Evolutionary conservation across 2,113 vertebrate species (phyloP), one percentile per base, ranked within the genome.

Genomic region (Fukomys damarensis): DNA sequence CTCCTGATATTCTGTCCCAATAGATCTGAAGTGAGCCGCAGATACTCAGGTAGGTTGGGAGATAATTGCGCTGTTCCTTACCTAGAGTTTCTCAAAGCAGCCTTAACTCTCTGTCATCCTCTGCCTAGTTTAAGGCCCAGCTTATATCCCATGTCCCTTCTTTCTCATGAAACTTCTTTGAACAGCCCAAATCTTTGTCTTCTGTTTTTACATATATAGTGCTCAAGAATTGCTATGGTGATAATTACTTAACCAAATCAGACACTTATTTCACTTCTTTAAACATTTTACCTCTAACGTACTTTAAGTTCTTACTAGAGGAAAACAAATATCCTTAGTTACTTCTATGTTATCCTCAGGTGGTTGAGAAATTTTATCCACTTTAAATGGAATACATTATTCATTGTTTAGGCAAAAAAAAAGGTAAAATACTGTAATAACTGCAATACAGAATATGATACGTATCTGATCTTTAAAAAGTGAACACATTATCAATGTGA

Each of bases 291-390:
- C 41, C 26, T 20, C 56, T 90, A 91, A 88, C 28, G 87, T 58
- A 92, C 20, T 85, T 4, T 65, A 72, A 38, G 3, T 90, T 87
- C 43, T 66, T 70, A 85, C 10, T 46, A 4, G 52, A 30, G 26
- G 68, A 89, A 97, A 58, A 61, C 7, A 90, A 89, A 83, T 38
- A 86, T 76, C 22, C 22, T 94, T n/a, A n/a, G n/a, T n/a, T 95
- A 68, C 4, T 85, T 84, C 22, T 35, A 80, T 49, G 89, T 5
- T 91, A 61, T 83, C 54, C 72, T 22, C 41, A 83, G 24, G 56
- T 9, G 58, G 2, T 17, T 83, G 16, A 22, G 14, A 2, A 93
- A 89, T 84, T 94, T 61, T 61, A 94, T 49, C 26, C 86, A 79
- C 22, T 93, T 86, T 91, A 54, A 8, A 88, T 52, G 95, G 49